phyloP scores from a whole-genome alignment of 2,797 vertebrate species.

The Notoglanidium macrostoma region DNA sequence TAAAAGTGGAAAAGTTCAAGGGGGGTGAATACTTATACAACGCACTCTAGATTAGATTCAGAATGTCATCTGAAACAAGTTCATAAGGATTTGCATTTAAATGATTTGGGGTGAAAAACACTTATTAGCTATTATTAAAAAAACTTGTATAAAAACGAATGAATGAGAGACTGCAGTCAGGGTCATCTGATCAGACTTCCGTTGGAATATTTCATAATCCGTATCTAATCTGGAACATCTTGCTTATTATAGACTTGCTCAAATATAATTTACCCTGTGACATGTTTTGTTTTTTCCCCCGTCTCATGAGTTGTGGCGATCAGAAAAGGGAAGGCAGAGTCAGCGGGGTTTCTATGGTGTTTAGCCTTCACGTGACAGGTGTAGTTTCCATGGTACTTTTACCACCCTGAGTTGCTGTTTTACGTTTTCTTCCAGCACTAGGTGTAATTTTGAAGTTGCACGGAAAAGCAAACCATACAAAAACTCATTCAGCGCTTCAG shows the following conservation, averaged over 20 bases:
- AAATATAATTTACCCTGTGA: background rate
- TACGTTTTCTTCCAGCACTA: background rate
- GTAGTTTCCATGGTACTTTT: slow-evolving; percentile 30
- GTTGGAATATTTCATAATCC: background rate
- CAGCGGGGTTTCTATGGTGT: background rate
- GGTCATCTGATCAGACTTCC: background rate
- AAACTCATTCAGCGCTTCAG: background rate
- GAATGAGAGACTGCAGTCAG: too few species aligned
- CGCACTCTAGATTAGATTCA: background rate
- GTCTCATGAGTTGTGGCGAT: background rate
- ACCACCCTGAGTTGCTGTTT: background rate
- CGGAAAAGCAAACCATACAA: background rate
- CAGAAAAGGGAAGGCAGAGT: background rate
- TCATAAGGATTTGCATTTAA: background rate
- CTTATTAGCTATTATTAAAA: too few species aligned
- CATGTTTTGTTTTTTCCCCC: background rate
- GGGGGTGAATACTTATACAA: background rate
- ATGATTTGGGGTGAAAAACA: background rate
- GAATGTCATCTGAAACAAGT: background rate
- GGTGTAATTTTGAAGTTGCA: slow-evolving; percentile 10
- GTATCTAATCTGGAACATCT: background rate
- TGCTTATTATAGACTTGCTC: background rate
- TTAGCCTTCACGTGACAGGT: background rate
- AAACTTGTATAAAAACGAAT: too few species aligned
- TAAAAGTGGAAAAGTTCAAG: background rate